These are phyloP conservation scores for Ormyrus rosae DNA, from an alignment of 2,888 invertebrate species.

Conservation along the genomic window DNA sequence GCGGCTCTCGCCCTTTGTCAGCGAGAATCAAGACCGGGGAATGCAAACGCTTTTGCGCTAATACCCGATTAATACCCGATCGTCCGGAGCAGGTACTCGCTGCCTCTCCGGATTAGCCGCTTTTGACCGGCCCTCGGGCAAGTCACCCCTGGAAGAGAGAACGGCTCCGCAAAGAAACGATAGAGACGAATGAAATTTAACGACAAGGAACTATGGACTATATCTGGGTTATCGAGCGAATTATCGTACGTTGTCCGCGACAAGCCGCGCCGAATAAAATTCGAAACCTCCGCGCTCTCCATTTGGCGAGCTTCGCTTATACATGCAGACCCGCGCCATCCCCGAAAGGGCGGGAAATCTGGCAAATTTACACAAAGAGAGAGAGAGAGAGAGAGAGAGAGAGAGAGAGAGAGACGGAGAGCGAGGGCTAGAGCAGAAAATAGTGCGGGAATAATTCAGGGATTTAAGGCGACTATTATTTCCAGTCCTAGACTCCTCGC, in stretches of 20 bases:
- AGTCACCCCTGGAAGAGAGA: too few species aligned
- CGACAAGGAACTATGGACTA: not conserved
- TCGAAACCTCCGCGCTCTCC: constrained; percentile 1
- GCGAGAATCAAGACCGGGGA: too few species aligned
- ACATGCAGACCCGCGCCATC: not conserved
- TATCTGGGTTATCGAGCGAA: constrained; percentile 32
- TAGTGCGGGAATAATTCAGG: constrained; percentile 49
- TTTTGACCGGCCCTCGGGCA: too few species aligned
- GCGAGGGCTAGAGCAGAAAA: constrained; percentile 19
- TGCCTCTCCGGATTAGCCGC: too few species aligned
- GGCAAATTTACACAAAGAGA: constrained; percentile 23
- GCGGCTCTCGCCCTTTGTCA: too few species aligned
- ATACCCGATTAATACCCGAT: too few species aligned
- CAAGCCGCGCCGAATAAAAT: not conserved
- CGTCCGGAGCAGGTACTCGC: too few species aligned
- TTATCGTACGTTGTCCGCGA: constrained; percentile 22
- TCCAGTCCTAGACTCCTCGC: constrained; percentile 24
- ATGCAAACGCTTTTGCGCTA: too few species aligned
- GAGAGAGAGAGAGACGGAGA: not conserved
- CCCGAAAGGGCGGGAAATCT: not conserved
- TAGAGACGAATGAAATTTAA: constrained; percentile 38
- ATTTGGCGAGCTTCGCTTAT: not conserved
- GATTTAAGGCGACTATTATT: constrained; percentile 52
- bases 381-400: not conserved
- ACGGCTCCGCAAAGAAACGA: too few species aligned